Percentiles rank a stretch among this genome's conserved stretches.
These are phyloP conservation scores for Spatula versicolor DNA, from an alignment of 2,797 vertebrate species.

Conservation along the genomic window DNA sequence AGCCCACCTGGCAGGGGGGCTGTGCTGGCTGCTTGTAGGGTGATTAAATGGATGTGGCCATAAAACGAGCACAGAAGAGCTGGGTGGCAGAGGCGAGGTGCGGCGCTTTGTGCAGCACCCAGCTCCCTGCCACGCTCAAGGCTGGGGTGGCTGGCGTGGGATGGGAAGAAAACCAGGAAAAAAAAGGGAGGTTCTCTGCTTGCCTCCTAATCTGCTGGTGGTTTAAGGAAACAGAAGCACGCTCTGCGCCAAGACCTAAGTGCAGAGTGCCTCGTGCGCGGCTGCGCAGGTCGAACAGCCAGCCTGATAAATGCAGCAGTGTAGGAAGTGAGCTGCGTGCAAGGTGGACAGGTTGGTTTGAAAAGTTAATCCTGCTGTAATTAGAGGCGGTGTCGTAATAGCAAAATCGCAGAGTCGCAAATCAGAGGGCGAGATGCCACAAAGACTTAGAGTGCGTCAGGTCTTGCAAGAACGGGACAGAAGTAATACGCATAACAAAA, in stretches of 20 bases:
- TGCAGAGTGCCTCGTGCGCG: rapidly evolving
- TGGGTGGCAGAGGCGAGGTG: not conserved
- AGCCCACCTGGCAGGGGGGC: not conserved
- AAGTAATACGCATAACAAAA: not conserved
- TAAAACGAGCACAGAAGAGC: not conserved
- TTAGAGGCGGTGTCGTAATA: not conserved
- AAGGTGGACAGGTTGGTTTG: not conserved
- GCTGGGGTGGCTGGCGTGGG: not conserved
- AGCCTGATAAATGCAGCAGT: rapidly evolving
- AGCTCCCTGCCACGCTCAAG: not conserved
- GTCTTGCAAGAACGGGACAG: not conserved
- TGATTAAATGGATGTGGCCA: not conserved
- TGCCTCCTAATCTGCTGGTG: not conserved
- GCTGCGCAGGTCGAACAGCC: rapidly evolving
- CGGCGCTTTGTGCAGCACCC: not conserved
- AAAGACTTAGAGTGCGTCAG: not conserved
- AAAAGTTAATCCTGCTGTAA: not conserved
- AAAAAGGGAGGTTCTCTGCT: not conserved
- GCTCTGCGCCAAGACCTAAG: rapidly evolving
- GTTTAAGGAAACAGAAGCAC: not conserved
- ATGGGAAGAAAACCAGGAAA: not conserved
- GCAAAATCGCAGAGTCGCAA: not conserved
- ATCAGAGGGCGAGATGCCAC: not conserved
- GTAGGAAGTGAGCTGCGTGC: not conserved
- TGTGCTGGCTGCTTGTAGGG: not conserved